These are phyloP conservation scores for Macrocentrus cingulum DNA, from an alignment of 1,140 invertebrate species.

Conservation along the genomic window DNA sequence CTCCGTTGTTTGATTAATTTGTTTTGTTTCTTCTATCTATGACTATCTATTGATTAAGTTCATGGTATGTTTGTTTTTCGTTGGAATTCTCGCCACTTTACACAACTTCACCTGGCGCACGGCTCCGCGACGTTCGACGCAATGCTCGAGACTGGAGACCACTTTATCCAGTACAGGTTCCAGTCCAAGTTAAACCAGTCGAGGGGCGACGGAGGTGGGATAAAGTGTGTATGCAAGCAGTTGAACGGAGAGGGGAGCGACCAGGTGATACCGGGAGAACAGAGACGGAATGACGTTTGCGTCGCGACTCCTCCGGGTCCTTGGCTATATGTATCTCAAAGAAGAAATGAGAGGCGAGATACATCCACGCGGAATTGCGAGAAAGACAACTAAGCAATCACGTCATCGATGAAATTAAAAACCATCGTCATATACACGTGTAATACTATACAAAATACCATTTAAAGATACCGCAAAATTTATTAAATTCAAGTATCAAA, in stretches of 20 bases:
- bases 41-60: not conserved
- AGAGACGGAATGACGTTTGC: not conserved
- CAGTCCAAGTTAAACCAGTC: constrained; percentile 4
- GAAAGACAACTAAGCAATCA: not conserved
- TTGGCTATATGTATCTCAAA: not conserved
- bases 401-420: constrained; percentile 16
- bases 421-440: constrained; percentile 7
- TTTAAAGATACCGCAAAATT: no score
- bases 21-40: no score
- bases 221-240: no score
- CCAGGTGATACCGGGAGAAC: not conserved
- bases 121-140: constrained; percentile 15
- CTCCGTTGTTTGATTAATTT: no score
- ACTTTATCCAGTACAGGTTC: not conserved
- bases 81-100: not conserved
- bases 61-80: not conserved
- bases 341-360: no score
- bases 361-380: not conserved
- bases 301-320: constrained; percentile 1
- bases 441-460: no score
- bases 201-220: no score
- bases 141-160: constrained; percentile 18
- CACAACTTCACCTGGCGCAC: constrained; percentile 5
- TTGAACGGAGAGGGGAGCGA: not conserved
- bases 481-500: no score